Evolutionary conservation across 1,140 invertebrate genomes (phyloP).

Genomic region (Hylaeus volcanicus): DNA sequence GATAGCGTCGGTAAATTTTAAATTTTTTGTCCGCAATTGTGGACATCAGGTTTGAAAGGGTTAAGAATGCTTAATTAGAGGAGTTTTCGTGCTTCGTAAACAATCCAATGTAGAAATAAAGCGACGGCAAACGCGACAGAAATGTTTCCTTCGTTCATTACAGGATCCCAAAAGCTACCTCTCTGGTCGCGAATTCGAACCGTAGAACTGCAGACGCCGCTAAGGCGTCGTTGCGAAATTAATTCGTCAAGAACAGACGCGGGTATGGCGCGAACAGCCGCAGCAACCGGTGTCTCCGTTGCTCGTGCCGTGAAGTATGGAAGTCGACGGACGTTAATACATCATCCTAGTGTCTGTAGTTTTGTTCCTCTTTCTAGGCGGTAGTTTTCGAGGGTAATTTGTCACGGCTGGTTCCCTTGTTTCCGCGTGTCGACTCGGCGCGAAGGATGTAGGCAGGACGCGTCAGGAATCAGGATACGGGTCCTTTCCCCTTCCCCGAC

Average conservation of each 20-base stretch:
- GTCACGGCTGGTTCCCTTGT: constrained; percentile 40
- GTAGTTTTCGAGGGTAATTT: constrained; percentile 55
- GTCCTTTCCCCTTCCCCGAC: neutral
- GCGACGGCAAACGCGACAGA: no score
- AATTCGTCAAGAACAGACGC: neutral
- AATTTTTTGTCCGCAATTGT: no score
- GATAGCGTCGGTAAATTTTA: no score
- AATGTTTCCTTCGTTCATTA: no score
- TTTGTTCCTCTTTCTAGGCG: constrained; percentile 40
- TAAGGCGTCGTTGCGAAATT: no score
- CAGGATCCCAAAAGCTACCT: no score
- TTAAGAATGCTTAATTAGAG: no score
- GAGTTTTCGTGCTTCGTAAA: no score
- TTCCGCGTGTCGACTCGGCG: neutral
- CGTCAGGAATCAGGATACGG: constrained; percentile 21
- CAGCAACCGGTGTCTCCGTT: neutral
- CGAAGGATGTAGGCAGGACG: constrained; percentile 6
- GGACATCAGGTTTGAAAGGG: no score
- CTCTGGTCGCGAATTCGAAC: no score
- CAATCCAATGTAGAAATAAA: no score
- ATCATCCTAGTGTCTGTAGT: constrained; percentile 50
- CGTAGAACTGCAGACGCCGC: no score
- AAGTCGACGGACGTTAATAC: constrained; percentile 44
- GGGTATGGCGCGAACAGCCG: neutral
- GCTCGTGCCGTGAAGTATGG: neutral